phyloP scores from a whole-genome alignment of 2,888 invertebrate genomes.

The Epiblema foenella region DNA sequence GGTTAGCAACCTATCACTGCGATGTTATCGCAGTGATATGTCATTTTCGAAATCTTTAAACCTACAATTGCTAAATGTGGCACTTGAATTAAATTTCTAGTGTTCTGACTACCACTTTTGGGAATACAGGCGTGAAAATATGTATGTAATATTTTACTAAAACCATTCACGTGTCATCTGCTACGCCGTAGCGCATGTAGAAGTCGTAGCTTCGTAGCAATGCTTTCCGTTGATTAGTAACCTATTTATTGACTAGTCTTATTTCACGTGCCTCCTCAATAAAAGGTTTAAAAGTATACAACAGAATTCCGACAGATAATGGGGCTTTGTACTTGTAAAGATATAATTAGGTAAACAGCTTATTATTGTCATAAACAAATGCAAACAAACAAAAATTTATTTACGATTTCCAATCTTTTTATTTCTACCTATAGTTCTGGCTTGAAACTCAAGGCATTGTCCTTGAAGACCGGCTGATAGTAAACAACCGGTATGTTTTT shows the following conservation, averaged over 20 bases:
- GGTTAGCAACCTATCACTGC: too few species aligned
- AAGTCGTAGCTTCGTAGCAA: constrained; percentile 12
- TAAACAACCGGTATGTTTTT: constrained; percentile 44
- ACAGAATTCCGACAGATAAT: not conserved
- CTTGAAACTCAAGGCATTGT: constrained; percentile 31
- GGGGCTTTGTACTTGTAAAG: constrained; percentile 5
- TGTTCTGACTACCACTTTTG: too few species aligned
- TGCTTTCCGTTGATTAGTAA: too few species aligned
- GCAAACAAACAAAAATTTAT: constrained; percentile 10
- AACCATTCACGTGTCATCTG: not conserved
- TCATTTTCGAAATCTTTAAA: too few species aligned
- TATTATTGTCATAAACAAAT: constrained; percentile 14
- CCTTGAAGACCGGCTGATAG: constrained; percentile 41
- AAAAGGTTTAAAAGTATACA: constrained; percentile 9
- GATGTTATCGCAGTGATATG: too few species aligned
- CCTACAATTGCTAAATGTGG: too few species aligned
- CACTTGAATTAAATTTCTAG: too few species aligned
- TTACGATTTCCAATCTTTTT: constrained; percentile 38
- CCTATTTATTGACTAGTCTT: not conserved
- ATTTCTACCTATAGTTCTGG: constrained; percentile 24
- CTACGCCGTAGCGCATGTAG: constrained; percentile 38
- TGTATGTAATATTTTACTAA: too few species aligned
- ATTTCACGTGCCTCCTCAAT: not conserved
- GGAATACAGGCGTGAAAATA: too few species aligned
- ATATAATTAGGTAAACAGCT: constrained; percentile 17